Conservation (phyloP, 53 echinoderm and acorn worm species). For the Paracentrotus lividus region DNA sequence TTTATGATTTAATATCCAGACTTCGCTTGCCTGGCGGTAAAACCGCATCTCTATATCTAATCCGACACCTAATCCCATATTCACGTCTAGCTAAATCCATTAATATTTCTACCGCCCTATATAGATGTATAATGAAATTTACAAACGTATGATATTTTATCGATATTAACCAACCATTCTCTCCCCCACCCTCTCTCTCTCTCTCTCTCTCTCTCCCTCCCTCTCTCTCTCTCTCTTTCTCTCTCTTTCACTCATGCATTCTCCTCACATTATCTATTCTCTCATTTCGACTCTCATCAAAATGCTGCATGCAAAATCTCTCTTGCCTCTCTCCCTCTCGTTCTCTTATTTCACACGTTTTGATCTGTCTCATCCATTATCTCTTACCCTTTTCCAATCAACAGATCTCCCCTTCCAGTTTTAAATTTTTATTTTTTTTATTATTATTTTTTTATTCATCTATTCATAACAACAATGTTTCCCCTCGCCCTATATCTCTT, state of each 20-base stretch:
- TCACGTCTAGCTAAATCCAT: background rate
- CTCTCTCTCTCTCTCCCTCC: background rate
- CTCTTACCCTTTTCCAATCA: background rate
- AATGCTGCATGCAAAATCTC: too few relatives aligned
- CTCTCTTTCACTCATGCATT: background rate
- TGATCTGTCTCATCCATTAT: background rate
- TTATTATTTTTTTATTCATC: too few relatives aligned
- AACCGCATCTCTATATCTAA: background rate
- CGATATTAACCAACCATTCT: background rate
- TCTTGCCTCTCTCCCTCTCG: background rate
- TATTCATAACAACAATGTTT: background rate
- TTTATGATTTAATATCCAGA: background rate
- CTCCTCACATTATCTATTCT: background rate
- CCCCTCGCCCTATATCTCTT: background rate
- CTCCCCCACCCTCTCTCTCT: background rate
- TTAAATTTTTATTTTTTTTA: too few relatives aligned
- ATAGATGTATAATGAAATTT: background rate
- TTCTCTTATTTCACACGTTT: background rate
- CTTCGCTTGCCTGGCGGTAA: background rate
- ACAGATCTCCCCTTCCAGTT: background rate
- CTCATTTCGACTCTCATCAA: background rate
- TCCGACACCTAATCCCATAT: background rate
- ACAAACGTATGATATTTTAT: too few relatives aligned
- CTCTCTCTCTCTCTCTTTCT: constrained; percentile 6
- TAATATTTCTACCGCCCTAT: background rate